A percentile compares a stretch with the other conserved stretches of the same genome.
Evolutionary conservation across 2,888 invertebrate species (phyloP).

Genomic region (Drosophila testacea): DNA sequence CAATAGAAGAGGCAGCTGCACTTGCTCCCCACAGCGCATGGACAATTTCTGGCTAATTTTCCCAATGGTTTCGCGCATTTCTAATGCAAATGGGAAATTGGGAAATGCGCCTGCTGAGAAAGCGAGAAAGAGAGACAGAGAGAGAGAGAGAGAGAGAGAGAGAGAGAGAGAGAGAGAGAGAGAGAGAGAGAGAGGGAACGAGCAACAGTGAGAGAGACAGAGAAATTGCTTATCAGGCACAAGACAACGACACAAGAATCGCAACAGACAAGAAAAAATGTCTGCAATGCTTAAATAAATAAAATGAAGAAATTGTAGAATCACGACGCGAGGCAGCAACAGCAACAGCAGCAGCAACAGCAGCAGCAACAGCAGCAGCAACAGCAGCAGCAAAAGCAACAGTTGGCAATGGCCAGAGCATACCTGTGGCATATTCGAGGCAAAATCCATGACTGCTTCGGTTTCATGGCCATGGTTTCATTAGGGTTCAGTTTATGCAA

Average conservation of each 20-base stretch:
- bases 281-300: slow-evolving; percentile 80
- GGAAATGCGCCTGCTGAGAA: slow-evolving; percentile 50
- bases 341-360: slow-evolving; percentile 34
- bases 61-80: slow-evolving; percentile 40
- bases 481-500: slow-evolving; percentile 84
- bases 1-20: slow-evolving; percentile 47
- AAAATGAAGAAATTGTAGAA: slow-evolving; percentile 81
- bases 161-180: slow-evolving; percentile 11
- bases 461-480: slow-evolving; percentile 79
- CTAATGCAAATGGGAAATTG: slow-evolving; percentile 72
- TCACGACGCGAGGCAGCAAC: slow-evolving; percentile 71
- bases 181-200: slow-evolving; percentile 11
- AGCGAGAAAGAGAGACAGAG: slow-evolving; percentile 14
- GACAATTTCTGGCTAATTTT: slow-evolving; percentile 78
- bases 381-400: slow-evolving; percentile 36
- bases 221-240: slow-evolving; percentile 43
- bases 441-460: slow-evolving; percentile 53
- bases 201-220: slow-evolving; percentile 11
- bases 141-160: slow-evolving; percentile 14
- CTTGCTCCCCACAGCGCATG: slow-evolving; percentile 72
- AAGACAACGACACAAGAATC: slow-evolving; percentile 36
- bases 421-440: slow-evolving; percentile 44
- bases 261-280: slow-evolving; percentile 70
- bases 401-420: slow-evolving; percentile 22
- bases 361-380: slow-evolving; percentile 44